Evolutionary conservation across 2,797 vertebrate species (phyloP), one percentile per base, ranked within the genome.

Genomic region (Poeciliopsis turneri): DNA sequence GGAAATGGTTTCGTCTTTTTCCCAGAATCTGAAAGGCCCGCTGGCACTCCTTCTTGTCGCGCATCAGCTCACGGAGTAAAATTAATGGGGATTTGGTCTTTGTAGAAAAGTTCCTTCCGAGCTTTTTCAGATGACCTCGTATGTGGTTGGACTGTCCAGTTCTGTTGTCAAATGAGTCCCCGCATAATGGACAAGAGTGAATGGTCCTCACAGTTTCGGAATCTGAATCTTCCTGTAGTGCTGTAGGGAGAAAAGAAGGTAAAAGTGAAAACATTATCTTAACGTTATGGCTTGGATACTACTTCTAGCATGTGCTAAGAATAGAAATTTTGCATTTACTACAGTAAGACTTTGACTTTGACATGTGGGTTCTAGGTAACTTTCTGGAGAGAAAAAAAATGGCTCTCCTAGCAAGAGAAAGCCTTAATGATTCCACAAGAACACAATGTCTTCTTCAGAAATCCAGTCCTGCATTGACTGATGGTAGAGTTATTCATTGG

Each of bases 91-190:
- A 98, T 94, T 98, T 99, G 93, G 95, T 97, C 49, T 97, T 96
- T 2, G 97, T 95, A 88, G 96, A 95, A 87, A 97, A 96, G 86
- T 94, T 97, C 96, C 97, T 97, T 78, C 98, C 97, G 87, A 99
- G 97, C 92, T 97, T 97, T 96, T 99, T 99, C 86, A 99, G 95
- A 92, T 99, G 98, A 90, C 98, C 98, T 88, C 98, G 96, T 89
- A 99, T 97, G 79, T 99, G 98, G 95, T 99, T 99, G 88, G 98
- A 99, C 93, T 99, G 96, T 85, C 98, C 98, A 91, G 97, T 99
- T 95, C 98, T 98, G 88, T 97, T 98, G 92, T 99, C 97, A 81
- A 99, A 99, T 92, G 97, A 97, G 85, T 98, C 98, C 85, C 98
- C 97, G 91, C 98, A 99, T 86, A 99, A 95, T 25, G 98, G 97